A percentile compares a stretch with the other conserved stretches of the same genome.
Evolutionary conservation across 1,140 invertebrate genomes (phyloP).

Genomic region (Zaprionus taronus): DNA sequence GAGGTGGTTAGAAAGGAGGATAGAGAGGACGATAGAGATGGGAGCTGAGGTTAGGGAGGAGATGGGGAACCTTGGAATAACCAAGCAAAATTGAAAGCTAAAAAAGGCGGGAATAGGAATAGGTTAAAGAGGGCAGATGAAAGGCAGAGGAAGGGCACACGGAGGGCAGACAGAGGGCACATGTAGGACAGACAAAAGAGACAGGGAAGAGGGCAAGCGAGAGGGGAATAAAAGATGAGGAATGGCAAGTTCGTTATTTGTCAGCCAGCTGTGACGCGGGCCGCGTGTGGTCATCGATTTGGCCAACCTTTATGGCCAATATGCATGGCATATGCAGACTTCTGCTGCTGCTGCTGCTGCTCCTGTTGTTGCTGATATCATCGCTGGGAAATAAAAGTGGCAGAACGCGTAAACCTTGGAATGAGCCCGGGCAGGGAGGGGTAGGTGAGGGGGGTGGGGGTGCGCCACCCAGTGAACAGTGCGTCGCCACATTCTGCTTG

Average conservation of each 20-base stretch:
- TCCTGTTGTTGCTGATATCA: conserved; percentile 48
- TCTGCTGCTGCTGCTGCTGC: neutral
- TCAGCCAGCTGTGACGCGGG: conserved; percentile 30
- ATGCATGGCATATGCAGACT: conserved; percentile 36
- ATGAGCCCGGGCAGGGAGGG: neutral
- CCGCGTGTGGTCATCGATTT: conserved; percentile 30
- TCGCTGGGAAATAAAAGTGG: conserved; percentile 30
- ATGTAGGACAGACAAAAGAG: neutral
- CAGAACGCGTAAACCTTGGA: neutral
- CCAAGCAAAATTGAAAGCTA: too few species aligned
- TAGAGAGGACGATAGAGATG: too few species aligned
- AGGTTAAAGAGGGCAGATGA: neutral
- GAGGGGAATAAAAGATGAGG: neutral
- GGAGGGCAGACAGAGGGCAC: neutral
- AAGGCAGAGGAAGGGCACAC: neutral
- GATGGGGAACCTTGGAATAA: too few species aligned
- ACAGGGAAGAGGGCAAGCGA: neutral
- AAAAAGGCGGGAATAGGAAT: too few species aligned
- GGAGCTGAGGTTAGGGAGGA: neutral
- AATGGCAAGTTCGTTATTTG: conserved; percentile 31
- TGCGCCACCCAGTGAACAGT: conserved; percentile 4
- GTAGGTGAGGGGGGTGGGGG: neutral
- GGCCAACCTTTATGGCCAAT: conserved; percentile 42
- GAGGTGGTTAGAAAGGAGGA: neutral
- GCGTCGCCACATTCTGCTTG: conserved; percentile 35